A percentile compares a stretch with the other conserved stretches of the same genome.
These are phyloP conservation scores for Dicrurus megarhynchus DNA, from an alignment of 2,113 vertebrate species.

Conservation along the genomic window DNA sequence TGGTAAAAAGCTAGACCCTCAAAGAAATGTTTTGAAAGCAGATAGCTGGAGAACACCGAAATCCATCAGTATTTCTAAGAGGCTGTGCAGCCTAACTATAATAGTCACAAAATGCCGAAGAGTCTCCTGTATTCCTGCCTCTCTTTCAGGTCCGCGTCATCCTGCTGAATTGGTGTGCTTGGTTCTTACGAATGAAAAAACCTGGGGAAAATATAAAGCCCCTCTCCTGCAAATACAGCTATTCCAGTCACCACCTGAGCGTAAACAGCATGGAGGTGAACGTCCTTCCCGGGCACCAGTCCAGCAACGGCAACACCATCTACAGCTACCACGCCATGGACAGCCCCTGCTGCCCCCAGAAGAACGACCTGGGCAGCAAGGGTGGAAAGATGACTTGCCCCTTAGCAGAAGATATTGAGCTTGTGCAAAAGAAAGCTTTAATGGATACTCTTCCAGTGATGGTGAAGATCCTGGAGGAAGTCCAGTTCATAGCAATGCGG, in stretches of 20 bases:
- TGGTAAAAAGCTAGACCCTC: background rate
- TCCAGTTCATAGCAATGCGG: slow-evolving; percentile 83
- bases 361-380: slow-evolving; percentile 71
- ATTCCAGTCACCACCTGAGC: slow-evolving; percentile 72
- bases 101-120: background rate
- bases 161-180: slow-evolving; percentile 88
- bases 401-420: slow-evolving; percentile 65
- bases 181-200: slow-evolving; percentile 90
- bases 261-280: slow-evolving; percentile 81
- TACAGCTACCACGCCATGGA: slow-evolving; percentile 79
- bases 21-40: background rate
- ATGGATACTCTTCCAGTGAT: slow-evolving; percentile 77
- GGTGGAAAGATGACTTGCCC: slow-evolving; percentile 46
- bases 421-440: slow-evolving; percentile 61
- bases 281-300: slow-evolving; percentile 70
- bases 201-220: slow-evolving; percentile 78
- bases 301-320: slow-evolving; percentile 78
- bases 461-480: slow-evolving; percentile 82
- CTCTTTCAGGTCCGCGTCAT: slow-evolving; percentile 70
- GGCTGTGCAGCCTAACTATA: background rate
- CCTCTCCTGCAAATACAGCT: slow-evolving; percentile 74
- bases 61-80: background rate
- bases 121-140: background rate
- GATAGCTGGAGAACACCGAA: background rate
- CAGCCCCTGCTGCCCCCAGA: slow-evolving; percentile 73